Evolutionary conservation across 2,888 invertebrate genomes (phyloP), one percentile per base, ranked within the genome.

Genomic region (Lapara coniferarum): DNA sequence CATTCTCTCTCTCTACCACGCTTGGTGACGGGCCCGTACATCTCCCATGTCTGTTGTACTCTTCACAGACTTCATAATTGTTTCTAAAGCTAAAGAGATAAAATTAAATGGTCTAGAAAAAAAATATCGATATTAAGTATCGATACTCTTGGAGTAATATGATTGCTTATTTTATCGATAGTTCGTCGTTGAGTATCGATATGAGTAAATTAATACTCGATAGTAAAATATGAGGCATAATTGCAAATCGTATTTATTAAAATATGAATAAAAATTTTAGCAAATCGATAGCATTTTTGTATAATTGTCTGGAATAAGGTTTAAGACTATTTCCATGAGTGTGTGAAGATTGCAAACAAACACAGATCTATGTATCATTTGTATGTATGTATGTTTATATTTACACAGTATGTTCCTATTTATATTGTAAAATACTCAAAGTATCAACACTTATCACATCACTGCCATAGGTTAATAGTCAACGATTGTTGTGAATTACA

Each of bases 401-500:
- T 71, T 77, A 46, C 74, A 69, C 66, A 66, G 57, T 69, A 19
- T 69, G 1, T 55, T 69, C 51, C 14, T 19, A 30, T 52, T 58
- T 44, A 46, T n/a, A 66, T n/a, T 51, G 16, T 66, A 66, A 19
- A 46, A 63, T 63, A 63, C 19, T 49, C 56, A 2, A 55, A 59
- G 10, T 14, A 30, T 44, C 10, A 6, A 66, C 10, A 30, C 14
- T 30, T 16, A 51, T 66, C 10, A 44, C 10, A 66, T 30, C 66
- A 69, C 66, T 69, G 69, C 69, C 69, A 57, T 69, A n/a, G 55
- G 81, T 76, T 79, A 63, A 78, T 81, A 81, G 81, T 88, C 81
- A 86, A 86, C 78, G 74, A 77, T 76, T 88, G 74, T 88, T 91
- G 77, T 89, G 75, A 82, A 85, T 92, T 92, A 76, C 92, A 92